phyloP scores from a whole-genome alignment of 2,797 vertebrate genomes.

The Sus cebifrons region DNA sequence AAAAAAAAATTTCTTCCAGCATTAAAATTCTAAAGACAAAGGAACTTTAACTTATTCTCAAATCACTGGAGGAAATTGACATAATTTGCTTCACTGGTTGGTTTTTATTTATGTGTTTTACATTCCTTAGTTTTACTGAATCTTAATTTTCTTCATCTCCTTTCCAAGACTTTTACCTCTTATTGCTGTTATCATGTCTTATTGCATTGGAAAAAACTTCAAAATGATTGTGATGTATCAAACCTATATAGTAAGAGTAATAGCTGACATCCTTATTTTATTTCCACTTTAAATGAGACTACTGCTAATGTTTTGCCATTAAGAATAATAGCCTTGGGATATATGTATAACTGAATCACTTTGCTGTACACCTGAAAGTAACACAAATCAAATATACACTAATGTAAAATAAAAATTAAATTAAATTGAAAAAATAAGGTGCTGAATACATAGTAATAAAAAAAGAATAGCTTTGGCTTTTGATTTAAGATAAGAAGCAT shows the following conservation, averaged over 20 bases:
- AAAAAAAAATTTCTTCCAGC: slow-evolving; percentile 3
- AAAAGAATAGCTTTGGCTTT: slow-evolving; percentile 53
- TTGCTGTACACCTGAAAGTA: too few species aligned
- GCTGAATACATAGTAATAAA: neutral
- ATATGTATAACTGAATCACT: too few species aligned
- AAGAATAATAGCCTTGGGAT: slow-evolving; percentile 32
- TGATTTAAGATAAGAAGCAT: slow-evolving; percentile 30
- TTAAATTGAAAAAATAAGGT: too few species aligned
- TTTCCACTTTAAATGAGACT: slow-evolving; percentile 38
- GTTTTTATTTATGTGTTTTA: slow-evolving; percentile 53
- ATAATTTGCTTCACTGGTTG: slow-evolving; percentile 41
- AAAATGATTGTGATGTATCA: slow-evolving; percentile 13
- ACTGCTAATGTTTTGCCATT: neutral
- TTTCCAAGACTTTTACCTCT: slow-evolving; percentile 29
- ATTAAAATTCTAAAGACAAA: slow-evolving; percentile 56
- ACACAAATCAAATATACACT: too few species aligned
- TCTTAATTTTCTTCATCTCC: slow-evolving; percentile 52
- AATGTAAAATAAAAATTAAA: neutral
- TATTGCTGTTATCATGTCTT: neutral
- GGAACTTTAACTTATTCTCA: neutral
- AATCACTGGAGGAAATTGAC: slow-evolving; percentile 13
- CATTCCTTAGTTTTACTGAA: neutral
- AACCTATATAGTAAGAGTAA: slow-evolving; percentile 22
- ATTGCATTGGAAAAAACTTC: neutral
- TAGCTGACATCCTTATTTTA: slow-evolving; percentile 14